Evolutionary conservation across 2,888 invertebrate species (phyloP).

Genomic region (Pyralis farinalis): DNA sequence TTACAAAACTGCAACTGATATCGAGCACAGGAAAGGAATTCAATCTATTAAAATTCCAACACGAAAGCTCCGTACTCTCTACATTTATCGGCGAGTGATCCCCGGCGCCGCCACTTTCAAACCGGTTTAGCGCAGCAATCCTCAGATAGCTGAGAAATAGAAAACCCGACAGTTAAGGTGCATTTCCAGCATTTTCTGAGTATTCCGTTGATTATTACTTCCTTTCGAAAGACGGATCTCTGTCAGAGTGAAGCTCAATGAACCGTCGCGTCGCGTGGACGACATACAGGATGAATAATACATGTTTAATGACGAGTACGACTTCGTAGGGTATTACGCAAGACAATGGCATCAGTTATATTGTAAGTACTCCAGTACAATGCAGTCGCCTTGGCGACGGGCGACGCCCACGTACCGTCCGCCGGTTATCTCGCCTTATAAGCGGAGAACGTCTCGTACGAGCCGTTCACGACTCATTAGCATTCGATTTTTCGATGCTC

Average conservation of each 20-base stretch:
- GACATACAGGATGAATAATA: constrained; percentile 63
- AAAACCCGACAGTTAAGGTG: neutral
- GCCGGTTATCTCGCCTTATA: constrained; percentile 66
- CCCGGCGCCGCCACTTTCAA: constrained; percentile 49
- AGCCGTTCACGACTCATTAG: constrained; percentile 40
- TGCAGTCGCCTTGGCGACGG: constrained; percentile 48
- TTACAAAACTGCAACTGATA: constrained; percentile 75
- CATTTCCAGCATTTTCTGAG: neutral
- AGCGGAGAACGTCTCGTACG: constrained; percentile 56
- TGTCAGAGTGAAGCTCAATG: constrained; percentile 51
- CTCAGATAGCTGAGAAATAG: constrained; percentile 12
- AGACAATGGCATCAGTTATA: constrained; percentile 60
- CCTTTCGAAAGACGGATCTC: constrained; percentile 3
- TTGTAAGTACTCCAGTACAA: constrained; percentile 35
- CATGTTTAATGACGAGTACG: constrained; percentile 49
- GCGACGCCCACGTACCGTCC: constrained; percentile 59
- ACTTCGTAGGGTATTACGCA: constrained; percentile 53
- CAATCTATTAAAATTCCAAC: constrained; percentile 55
- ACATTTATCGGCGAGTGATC: constrained; percentile 39
- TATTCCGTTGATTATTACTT: neutral
- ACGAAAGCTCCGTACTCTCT: constrained; percentile 50
- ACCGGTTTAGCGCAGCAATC: constrained; percentile 47
- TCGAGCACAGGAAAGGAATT: constrained; percentile 30
- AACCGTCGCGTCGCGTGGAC: constrained; percentile 53
- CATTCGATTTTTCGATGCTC: constrained; percentile 54